A percentile compares a stretch with the other conserved stretches of the same genome.
Conservation (phyloP, 2,888 invertebrate species). For the Bugulina stolonifera region DNA sequence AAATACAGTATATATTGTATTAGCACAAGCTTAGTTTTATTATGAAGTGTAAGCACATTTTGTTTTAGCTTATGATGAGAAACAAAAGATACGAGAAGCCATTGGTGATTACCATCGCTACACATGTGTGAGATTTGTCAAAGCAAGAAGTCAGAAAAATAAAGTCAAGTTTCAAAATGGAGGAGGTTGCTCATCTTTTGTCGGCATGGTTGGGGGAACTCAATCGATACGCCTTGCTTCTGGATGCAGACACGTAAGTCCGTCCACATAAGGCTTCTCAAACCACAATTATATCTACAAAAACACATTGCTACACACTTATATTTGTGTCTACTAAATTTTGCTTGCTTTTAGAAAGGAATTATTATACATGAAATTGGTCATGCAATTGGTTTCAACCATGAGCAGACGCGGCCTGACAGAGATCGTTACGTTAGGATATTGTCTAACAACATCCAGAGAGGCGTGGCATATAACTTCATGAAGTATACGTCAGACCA, state of each 20-base stretch:
- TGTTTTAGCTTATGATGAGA: not conserved
- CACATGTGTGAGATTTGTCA: not conserved
- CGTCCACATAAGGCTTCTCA: no score
- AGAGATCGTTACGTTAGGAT: slow-evolving; percentile 34
- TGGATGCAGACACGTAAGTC: slow-evolving; percentile 1
- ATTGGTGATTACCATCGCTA: not conserved
- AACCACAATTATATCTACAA: no score
- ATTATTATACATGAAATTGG: slow-evolving; percentile 39
- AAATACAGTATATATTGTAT: no score
- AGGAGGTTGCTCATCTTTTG: not conserved
- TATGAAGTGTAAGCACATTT: no score
- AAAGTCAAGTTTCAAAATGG: slow-evolving; percentile 10
- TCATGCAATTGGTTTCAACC: slow-evolving; percentile 40
- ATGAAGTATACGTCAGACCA: slow-evolving; percentile 31
- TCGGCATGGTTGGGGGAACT: not conserved
- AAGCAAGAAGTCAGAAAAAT: not conserved
- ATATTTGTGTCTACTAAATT: no score
- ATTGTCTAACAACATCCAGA: slow-evolving; percentile 31
- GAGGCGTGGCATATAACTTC: slow-evolving; percentile 34
- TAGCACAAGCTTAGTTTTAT: no score
- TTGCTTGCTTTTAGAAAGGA: slow-evolving; percentile 37
- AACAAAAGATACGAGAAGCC: not conserved
- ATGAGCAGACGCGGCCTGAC: slow-evolving; percentile 41
- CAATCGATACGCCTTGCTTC: not conserved
- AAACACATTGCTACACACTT: no score